A percentile compares a stretch with the other conserved stretches of the same genome.
These are phyloP conservation scores for Lithosia quadra DNA, from an alignment of 2,888 invertebrate genomes.

Conservation along the genomic window DNA sequence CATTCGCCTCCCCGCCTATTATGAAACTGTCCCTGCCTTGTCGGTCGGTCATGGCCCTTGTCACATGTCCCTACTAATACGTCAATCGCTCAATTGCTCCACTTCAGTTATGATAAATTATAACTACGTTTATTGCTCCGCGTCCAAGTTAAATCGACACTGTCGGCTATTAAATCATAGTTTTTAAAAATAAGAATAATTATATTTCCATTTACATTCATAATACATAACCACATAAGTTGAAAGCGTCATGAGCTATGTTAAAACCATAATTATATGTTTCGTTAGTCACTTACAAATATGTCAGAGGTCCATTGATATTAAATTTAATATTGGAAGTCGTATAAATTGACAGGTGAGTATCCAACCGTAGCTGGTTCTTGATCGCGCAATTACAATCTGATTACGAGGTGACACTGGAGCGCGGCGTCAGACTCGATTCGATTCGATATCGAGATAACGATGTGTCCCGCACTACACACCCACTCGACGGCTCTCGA, in stretches of 20 bases:
- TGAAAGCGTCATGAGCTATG: background rate
- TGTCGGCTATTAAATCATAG: background rate
- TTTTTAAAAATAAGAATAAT: background rate
- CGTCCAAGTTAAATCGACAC: background rate
- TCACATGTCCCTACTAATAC: conserved; percentile 65
- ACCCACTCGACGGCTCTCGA: conserved; percentile 75
- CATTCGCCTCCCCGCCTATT: conserved; percentile 54
- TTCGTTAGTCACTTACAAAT: background rate
- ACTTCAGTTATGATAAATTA: conserved; percentile 43
- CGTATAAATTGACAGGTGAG: conserved; percentile 70
- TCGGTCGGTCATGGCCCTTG: conserved; percentile 41
- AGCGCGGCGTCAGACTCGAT: conserved; percentile 53
- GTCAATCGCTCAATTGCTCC: conserved; percentile 55
- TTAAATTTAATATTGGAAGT: conserved; percentile 47
- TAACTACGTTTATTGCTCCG: background rate
- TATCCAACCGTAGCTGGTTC: conserved; percentile 64
- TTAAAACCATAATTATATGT: background rate
- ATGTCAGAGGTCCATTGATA: conserved; percentile 32
- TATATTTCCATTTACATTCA: background rate
- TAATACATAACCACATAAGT: background rate
- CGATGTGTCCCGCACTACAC: conserved; percentile 74
- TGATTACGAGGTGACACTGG: conserved; percentile 74
- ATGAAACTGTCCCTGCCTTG: conserved; percentile 50
- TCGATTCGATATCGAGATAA: conserved; percentile 76
- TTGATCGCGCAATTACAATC: conserved; percentile 77